Evolutionary conservation across 2,888 invertebrate species (phyloP).

Genomic region (Ochropacha duplaris): DNA sequence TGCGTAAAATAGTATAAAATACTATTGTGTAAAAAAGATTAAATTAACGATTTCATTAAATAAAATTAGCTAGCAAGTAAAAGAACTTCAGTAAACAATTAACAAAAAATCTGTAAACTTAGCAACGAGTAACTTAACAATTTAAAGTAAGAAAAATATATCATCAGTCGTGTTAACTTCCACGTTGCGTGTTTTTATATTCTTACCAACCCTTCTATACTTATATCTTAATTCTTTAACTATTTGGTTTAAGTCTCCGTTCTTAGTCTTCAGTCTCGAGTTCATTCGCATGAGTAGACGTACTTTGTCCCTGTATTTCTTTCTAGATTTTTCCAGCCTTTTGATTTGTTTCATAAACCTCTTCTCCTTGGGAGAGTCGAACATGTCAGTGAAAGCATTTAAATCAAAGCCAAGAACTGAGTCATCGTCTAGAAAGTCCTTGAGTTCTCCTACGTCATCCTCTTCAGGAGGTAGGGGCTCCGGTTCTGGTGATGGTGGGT

Average conservation of each 20-base stretch:
- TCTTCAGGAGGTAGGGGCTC: not conserved
- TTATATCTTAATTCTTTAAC: no score
- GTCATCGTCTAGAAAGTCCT: not conserved
- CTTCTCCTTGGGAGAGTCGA: not conserved
- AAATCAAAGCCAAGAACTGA: not conserved
- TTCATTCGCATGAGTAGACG: not conserved
- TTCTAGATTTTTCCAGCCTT: not conserved
- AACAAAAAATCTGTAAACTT: not conserved
- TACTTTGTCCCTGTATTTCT: not conserved
- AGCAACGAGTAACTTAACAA: not conserved
- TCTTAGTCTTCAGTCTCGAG: not conserved
- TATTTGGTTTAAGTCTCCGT: not conserved
- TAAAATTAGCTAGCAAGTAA: not conserved
- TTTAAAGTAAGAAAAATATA: not conserved
- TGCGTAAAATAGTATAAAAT: no score
- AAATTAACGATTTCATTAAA: no score
- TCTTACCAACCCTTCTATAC: not conserved
- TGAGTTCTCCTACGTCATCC: not conserved
- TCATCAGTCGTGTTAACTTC: slow-evolving; percentile 2
- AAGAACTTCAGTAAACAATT: no score
- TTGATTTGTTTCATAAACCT: not conserved
- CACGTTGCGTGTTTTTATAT: not conserved
- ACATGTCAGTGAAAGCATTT: not conserved
- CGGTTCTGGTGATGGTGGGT: not conserved
- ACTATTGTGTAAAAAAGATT: no score